These are phyloP conservation scores for Ara ararauna DNA, from an alignment of 2,797 vertebrate genomes.

Conservation along the genomic window DNA sequence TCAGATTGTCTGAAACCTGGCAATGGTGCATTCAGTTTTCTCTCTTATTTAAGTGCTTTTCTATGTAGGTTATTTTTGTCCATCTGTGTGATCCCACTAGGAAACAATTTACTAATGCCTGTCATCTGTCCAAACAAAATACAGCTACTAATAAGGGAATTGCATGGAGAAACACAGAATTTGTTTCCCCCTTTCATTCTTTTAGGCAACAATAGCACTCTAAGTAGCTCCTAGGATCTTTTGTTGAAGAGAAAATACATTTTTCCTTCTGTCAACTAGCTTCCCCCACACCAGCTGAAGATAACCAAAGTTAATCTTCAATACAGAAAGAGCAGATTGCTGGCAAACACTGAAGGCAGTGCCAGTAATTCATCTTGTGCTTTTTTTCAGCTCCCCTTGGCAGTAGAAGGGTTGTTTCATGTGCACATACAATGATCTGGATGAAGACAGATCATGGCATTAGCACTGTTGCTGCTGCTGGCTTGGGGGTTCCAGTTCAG, in stretches of 20 bases:
- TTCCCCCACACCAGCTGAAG: rapidly evolving
- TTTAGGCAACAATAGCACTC: neutral
- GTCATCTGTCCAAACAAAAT: neutral
- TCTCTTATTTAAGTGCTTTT: neutral
- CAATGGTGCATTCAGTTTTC: no score
- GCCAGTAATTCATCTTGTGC: rapidly evolving
- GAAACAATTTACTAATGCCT: neutral
- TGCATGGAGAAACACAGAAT: neutral
- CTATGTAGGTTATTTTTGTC: neutral
- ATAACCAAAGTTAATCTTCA: neutral
- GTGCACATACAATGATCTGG: rapidly evolving
- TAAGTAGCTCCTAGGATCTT: neutral
- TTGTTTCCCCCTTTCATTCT: constrained; percentile 8
- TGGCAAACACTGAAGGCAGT: neutral
- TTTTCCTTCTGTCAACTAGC: neutral
- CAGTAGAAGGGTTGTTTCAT: neutral
- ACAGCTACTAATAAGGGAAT: neutral
- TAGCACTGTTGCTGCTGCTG: neutral
- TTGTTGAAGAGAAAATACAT: neutral
- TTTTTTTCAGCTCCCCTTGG: neutral
- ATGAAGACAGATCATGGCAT: rapidly evolving
- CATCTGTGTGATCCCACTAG: neutral
- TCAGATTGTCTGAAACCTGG: neutral
- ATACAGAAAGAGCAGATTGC: neutral
- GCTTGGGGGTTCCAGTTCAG: neutral